These are phyloP conservation scores for Trissolcus basalis DNA, from an alignment of 1,140 invertebrate species.

Conservation along the genomic window DNA sequence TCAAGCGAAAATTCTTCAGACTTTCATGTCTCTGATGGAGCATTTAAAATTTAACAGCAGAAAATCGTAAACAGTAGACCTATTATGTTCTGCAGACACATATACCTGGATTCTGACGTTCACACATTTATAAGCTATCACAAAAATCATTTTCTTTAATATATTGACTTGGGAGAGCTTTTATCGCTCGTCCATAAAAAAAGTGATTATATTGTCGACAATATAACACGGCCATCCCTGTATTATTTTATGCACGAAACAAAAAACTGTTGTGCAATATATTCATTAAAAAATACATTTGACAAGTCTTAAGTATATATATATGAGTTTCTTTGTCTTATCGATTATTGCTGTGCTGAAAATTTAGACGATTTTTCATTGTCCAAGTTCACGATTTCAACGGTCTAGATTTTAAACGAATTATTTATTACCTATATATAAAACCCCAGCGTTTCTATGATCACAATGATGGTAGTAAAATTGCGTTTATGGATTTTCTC, in stretches of 20 bases:
- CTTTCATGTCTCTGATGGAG: slow-evolving; percentile 30
- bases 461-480: slow-evolving; percentile 69
- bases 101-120: not conserved
- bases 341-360: no score
- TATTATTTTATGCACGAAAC: no score
- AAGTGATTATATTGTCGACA: no score
- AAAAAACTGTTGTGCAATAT: no score
- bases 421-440: slow-evolving; percentile 67
- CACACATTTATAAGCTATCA: not conserved
- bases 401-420: slow-evolving; percentile 69
- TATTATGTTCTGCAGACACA: slow-evolving; percentile 21
- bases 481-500: slow-evolving; percentile 65
- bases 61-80: slow-evolving; percentile 35
- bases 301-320: no score
- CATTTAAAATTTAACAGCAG: slow-evolving; percentile 54
- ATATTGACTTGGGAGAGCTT: no score
- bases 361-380: slow-evolving; percentile 63
- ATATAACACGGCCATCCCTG: no score
- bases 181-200: no score
- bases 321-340: no score
- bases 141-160: not conserved
- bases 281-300: no score
- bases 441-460: slow-evolving; percentile 66
- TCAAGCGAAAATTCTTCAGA: slow-evolving; percentile 52
- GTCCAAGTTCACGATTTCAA: slow-evolving; percentile 67